These are phyloP conservation scores for Syngnathus floridae DNA, from an alignment of 2,113 vertebrate species.

Conservation along the genomic window DNA sequence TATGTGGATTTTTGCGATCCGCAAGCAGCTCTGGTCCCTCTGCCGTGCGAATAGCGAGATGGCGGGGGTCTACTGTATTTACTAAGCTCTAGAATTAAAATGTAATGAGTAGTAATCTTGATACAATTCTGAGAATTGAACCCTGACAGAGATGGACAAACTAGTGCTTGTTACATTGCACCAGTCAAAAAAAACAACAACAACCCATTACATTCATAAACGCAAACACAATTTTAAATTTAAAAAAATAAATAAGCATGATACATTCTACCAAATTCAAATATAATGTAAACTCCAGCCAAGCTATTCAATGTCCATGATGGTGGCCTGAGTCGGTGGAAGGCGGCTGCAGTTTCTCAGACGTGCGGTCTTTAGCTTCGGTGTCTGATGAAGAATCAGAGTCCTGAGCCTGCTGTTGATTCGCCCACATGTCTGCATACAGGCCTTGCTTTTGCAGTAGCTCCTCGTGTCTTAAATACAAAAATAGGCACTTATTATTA, in stretches of 20 bases:
- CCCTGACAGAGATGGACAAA: not conserved
- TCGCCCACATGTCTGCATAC: constrained; percentile 88
- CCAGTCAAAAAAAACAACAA: not conserved
- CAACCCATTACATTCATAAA: not conserved
- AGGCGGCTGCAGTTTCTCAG: constrained; percentile 76
- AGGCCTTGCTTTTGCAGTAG: constrained; percentile 79
- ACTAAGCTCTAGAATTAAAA: not conserved
- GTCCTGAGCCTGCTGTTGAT: constrained; percentile 78
- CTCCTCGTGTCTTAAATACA: constrained; percentile 78
- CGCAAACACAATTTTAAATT: not conserved
- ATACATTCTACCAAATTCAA: not conserved
- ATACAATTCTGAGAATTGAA: not conserved
- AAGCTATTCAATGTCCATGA: constrained; percentile 39
- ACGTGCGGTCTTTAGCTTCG: constrained; percentile 63
- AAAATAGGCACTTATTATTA: not conserved
- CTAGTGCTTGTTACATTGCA: not conserved
- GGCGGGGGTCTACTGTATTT: not conserved
- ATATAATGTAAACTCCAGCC: not conserved
- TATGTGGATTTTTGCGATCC: no score
- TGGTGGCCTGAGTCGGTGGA: constrained; percentile 31
- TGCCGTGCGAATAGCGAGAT: no score
- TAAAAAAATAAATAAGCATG: constrained; percentile 21
- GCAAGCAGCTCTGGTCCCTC: no score
- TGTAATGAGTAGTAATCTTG: not conserved
- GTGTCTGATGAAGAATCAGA: constrained; percentile 66